Evolutionary conservation across 2,113 vertebrate genomes (phyloP).

Genomic region (Xiphophorus maculatus): DNA sequence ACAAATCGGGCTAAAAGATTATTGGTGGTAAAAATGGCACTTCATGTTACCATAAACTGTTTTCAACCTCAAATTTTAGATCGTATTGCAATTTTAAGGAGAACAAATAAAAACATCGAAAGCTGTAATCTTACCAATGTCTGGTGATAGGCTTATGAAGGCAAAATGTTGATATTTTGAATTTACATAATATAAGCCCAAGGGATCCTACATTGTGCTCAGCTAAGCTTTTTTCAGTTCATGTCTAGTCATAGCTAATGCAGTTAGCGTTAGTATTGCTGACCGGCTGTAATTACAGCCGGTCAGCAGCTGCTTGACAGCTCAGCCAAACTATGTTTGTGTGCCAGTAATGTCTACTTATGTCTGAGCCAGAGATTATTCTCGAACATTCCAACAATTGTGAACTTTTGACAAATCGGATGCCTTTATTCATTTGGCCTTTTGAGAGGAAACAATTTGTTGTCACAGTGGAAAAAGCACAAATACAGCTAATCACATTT

Average conservation of each 20-base stretch:
- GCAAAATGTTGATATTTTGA: neutral
- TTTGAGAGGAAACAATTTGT: slow-evolving; percentile 1
- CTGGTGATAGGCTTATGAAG: neutral
- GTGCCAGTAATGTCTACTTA: slow-evolving; percentile 7
- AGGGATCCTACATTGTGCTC: slow-evolving; percentile 34
- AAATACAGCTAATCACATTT: neutral
- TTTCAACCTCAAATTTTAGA: neutral
- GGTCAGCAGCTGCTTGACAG: neutral
- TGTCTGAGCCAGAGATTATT: slow-evolving; percentile 23
- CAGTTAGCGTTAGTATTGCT: neutral
- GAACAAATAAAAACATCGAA: neutral
- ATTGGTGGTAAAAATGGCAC: neutral
- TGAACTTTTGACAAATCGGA: slow-evolving; percentile 19
- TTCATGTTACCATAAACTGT: neutral
- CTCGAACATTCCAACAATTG: slow-evolving; percentile 33
- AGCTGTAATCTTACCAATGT: neutral
- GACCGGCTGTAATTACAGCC: neutral
- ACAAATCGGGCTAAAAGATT: neutral
- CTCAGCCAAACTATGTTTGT: slow-evolving; percentile 19
- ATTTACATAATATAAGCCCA: neutral
- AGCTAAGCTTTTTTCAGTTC: slow-evolving; percentile 20
- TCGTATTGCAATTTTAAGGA: neutral
- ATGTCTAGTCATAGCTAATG: neutral
- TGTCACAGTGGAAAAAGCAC: slow-evolving; percentile 14
- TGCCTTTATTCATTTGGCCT: neutral